Base-by-base conservation (phyloP, 2,888 invertebrate species). In the Caenorhabditis afra region DNA sequence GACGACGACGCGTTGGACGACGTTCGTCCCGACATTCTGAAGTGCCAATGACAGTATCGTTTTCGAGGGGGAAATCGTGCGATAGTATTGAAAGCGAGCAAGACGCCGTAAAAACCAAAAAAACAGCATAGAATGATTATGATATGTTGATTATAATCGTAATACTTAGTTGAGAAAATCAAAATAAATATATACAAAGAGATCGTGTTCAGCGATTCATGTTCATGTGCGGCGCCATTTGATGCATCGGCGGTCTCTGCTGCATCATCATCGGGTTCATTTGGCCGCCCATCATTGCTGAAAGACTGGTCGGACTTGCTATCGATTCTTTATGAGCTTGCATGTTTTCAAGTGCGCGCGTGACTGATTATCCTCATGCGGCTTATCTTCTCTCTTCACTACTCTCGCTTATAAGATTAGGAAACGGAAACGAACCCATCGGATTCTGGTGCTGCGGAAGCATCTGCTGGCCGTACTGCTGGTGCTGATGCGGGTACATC, bases 271-370 rank as follows among this genome's bases (percentile, higher is more conserved):
- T 45, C 39, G 55, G 35, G 22, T 22, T 47, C 79, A 68, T 73
- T 53, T 58, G 79, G n/a, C 62, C 62, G 0, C 22, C 35, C 68
- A 79, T 70, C 50, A 79, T 55, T 50, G 52, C 79, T 62, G 79
- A 61, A 75, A 71, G 8, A 0, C 65, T 65, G 18, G 16, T 35
- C 23, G 12, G 35, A 3, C 39, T 70, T 55, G 47, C 53, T 59
- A 70, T 62, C 29, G 45, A 37, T 37, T 39, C 14, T 22, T 4
- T 10, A 22, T 3, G 20, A 47, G n/a, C 29, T 5, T 29, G 29
- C 7, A 29, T 29, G 29, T 29, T 29, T 16, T 37, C 20, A 47
- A 61, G 37, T 45, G 61, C 37, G 58, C 47, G 18, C 14, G 8
- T 20, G 14, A 16, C 18, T 50, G 22, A 50, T 66, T 16, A 37